Conservation (phyloP, 2,888 invertebrate genomes). For the Lithodes maja region DNA sequence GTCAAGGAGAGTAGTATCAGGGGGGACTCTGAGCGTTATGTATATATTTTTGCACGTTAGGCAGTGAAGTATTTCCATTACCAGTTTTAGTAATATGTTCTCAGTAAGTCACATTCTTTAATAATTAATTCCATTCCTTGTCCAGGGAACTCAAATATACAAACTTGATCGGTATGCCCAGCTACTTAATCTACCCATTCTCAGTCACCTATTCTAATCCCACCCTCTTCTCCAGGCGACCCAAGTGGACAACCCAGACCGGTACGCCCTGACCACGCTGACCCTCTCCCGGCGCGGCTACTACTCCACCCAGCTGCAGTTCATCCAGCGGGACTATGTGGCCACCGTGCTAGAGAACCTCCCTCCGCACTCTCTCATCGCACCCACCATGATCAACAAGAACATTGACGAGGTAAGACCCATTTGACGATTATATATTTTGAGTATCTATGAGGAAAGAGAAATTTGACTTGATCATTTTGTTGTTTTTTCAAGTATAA, state of each 20-base stretch:
- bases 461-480: too few relatives aligned
- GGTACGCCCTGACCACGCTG: conserved; percentile 89
- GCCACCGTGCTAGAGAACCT: conserved; percentile 86
- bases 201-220: not conserved
- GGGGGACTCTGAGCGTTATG: too few relatives aligned
- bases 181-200: too few relatives aligned
- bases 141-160: not conserved
- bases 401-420: conserved; percentile 77
- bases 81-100: too few relatives aligned
- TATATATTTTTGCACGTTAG: too few relatives aligned
- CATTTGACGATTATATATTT: too few relatives aligned
- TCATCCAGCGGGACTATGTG: conserved; percentile 83
- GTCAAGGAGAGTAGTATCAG: too few relatives aligned
- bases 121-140: not conserved
- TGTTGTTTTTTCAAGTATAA: too few relatives aligned
- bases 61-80: too few relatives aligned
- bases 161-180: too few relatives aligned
- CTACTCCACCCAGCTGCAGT: conserved; percentile 79
- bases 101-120: not conserved
- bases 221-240: conserved; percentile 55
- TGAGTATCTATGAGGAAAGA: too few relatives aligned
- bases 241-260: conserved; percentile 85
- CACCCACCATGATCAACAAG: conserved; percentile 81
- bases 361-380: conserved; percentile 83
- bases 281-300: conserved; percentile 80